These are phyloP conservation scores for Glaucopsyche alexis DNA, from an alignment of 2,888 invertebrate genomes.

Conservation along the genomic window DNA sequence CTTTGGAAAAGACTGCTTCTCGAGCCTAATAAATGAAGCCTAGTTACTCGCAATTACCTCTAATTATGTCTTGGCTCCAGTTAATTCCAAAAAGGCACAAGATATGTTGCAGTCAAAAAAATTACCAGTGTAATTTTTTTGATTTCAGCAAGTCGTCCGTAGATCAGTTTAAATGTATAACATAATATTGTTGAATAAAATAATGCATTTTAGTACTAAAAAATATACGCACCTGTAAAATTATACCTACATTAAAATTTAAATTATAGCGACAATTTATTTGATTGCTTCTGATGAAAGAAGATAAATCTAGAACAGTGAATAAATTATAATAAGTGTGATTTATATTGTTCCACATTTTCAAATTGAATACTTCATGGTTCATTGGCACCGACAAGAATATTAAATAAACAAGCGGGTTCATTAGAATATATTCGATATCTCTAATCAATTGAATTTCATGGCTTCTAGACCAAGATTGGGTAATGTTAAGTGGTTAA, in stretches of 20 bases:
- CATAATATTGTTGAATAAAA: too few species aligned
- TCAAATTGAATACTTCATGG: background rate
- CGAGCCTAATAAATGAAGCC: too few species aligned
- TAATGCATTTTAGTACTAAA: too few species aligned
- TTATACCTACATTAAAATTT: background rate
- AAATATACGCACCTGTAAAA: too few species aligned
- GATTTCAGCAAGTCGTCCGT: too few species aligned
- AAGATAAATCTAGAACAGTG: background rate
- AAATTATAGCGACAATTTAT: background rate
- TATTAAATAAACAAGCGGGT: background rate
- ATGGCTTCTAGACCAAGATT: background rate
- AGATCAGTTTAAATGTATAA: too few species aligned
- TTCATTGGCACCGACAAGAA: slow-evolving; percentile 1
- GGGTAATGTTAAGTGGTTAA: background rate
- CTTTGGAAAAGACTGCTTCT: too few species aligned
- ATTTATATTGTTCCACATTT: background rate
- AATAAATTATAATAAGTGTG: slow-evolving; percentile 8
- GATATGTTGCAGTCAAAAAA: too few species aligned
- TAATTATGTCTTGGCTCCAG: too few species aligned
- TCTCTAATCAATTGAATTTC: background rate
- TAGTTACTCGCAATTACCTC: too few species aligned
- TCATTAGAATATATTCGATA: background rate
- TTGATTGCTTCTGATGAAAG: background rate
- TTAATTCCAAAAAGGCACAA: too few species aligned
- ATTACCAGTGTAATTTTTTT: too few species aligned